Evolutionary conservation across 2,888 invertebrate genomes (phyloP), one percentile per base, ranked within the genome.

Genomic region (Camponotus fellah): DNA sequence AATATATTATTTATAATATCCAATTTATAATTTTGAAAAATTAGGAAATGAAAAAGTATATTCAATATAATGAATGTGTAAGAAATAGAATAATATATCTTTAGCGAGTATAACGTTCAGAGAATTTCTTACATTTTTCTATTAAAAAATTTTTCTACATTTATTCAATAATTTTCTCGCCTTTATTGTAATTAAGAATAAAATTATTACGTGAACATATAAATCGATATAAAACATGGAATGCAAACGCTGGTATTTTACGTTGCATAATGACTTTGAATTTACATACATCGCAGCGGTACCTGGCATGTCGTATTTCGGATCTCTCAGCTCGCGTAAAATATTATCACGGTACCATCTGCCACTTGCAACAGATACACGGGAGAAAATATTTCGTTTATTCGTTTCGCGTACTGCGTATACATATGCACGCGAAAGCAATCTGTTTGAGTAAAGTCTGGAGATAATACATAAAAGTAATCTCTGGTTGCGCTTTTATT

Each of bases 311-410:
- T 72, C 75, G 53, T 72, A 60, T 71, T 66, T 74, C 60, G 46
- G 84, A 88, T 89, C 89, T 88, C 88, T 88, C 88, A 86, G 83
- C 86, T 82, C 72, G 68, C 76, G 74, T 87, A 88, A 89, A 89
- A 89, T 89, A 89, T 89, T 85, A 89, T 89, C 85, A 82, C 75
- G 72, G 72, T 72, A 88, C 82, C 90, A 89, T 88, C 87, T 90
- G 88, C 86, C 88, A 88, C 83, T 88, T 88, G 85, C 82, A 82
- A 82, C 75, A 84, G 86, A 86, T 87, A 89, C 66, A 68, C 68
- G 60, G 53, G 77, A 69, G 82, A 86, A 86, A 88, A 84, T 74
- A 83, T 85, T 85, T 81, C 84, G 65, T 84, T 88, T 87, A 87
- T 85, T 87, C 81, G 68, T 86, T 86, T 82, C 84, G 71, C 82